phyloP scores from a whole-genome alignment of 2,797 vertebrate genomes.

The Sebastes oblongus region DNA sequence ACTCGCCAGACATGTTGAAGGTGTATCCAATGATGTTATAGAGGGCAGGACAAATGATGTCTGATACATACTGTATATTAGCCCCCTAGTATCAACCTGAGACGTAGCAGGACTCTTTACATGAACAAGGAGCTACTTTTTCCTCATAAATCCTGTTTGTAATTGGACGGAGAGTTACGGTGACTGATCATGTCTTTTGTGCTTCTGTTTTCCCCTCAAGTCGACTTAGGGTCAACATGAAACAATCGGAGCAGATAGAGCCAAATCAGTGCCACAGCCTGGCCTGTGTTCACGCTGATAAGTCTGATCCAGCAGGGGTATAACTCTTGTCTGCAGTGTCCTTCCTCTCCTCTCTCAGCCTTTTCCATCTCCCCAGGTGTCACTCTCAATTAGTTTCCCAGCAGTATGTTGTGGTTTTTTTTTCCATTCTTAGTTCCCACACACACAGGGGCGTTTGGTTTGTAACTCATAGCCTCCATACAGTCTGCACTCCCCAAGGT shows the following conservation, averaged over 20 bases:
- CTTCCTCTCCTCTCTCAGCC: background rate
- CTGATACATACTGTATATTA: slow-evolving; percentile 7
- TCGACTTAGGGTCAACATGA: background rate
- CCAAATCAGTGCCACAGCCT: background rate
- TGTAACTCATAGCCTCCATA: slow-evolving; percentile 34
- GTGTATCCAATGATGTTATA: slow-evolving; percentile 44
- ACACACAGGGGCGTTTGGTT: slow-evolving; percentile 4
- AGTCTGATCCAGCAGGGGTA: background rate
- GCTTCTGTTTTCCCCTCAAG: background rate
- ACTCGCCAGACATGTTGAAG: slow-evolving; percentile 48
- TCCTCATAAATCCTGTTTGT: background rate
- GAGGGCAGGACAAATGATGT: slow-evolving; percentile 23
- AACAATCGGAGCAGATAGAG: background rate
- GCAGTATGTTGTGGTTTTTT: background rate
- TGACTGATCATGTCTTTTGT: background rate
- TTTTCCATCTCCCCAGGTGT: slow-evolving; percentile 8
- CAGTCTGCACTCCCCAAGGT: slow-evolving; percentile 38
- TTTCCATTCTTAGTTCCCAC: slow-evolving; percentile 15
- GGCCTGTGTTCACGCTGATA: background rate
- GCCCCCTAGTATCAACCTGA: slow-evolving; percentile 3
- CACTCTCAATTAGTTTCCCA: slow-evolving; percentile 16
- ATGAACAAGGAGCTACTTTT: background rate
- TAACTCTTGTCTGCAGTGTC: background rate
- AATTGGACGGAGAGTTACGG: background rate
- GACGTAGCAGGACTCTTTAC: background rate